Percentiles rank a stretch among this genome's conserved stretches.
These are phyloP conservation scores for Sturnus vulgaris DNA, from an alignment of 2,113 vertebrate genomes.

Conservation along the genomic window DNA sequence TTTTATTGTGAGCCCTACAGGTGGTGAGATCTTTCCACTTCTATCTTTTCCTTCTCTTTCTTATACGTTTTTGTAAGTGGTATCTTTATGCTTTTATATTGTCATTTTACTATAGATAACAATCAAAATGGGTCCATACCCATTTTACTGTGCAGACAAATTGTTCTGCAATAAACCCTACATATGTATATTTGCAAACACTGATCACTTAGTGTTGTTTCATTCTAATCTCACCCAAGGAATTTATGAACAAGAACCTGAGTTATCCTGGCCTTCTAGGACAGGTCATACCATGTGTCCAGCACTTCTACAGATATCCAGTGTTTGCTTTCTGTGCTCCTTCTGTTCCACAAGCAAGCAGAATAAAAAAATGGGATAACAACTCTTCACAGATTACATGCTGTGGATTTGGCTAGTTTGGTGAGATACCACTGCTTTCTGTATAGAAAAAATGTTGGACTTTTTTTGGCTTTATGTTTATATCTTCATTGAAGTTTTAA, in stretches of 20 bases:
- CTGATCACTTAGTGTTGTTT: not conserved
- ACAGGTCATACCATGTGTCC: accelerated
- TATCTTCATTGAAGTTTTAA: not conserved
- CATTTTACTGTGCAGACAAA: not conserved
- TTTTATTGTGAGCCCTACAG: not conserved
- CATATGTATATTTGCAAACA: not conserved
- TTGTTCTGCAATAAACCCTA: not conserved
- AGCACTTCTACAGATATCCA: not conserved
- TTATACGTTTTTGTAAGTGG: not conserved
- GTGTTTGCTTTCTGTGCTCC: not conserved
- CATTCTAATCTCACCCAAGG: not conserved
- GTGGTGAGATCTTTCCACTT: not conserved
- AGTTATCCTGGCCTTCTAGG: not conserved
- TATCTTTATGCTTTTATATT: not conserved
- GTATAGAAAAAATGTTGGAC: not conserved
- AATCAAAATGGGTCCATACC: not conserved
- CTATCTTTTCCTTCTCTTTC: not conserved
- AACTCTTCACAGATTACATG: not conserved
- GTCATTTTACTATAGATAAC: not conserved
- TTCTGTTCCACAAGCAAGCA: not conserved
- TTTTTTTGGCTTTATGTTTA: not conserved
- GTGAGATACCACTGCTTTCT: not conserved
- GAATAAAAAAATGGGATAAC: not conserved
- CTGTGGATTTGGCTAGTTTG: not conserved
- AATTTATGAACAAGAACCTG: not conserved